Percentiles rank a stretch among this genome's conserved stretches.
Evolutionary conservation across 2,888 invertebrate species (phyloP).

Genomic region (Rapana venosa): DNA sequence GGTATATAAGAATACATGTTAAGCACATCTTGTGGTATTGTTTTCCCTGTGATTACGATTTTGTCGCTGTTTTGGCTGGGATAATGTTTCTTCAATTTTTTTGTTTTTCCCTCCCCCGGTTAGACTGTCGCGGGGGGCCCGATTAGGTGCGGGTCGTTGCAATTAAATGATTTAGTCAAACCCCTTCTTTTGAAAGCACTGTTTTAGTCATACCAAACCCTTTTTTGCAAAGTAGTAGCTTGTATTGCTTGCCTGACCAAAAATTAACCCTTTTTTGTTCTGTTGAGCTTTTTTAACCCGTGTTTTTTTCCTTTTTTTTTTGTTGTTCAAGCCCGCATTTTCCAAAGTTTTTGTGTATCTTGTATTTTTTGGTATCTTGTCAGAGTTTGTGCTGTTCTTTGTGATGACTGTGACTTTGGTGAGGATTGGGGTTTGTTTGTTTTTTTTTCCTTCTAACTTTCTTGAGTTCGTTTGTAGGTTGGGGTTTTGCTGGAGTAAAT

Average conservation of each 20-base stretch:
- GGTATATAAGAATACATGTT: neutral
- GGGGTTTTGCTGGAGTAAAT: no score
- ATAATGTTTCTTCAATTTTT: slow-evolving; percentile 11
- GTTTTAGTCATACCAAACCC: neutral
- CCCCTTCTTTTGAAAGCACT: neutral
- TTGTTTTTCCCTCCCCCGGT: slow-evolving; percentile 26
- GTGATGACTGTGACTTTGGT: slow-evolving; percentile 3
- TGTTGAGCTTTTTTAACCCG: neutral
- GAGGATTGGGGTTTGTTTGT: neutral
- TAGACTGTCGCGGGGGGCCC: slow-evolving; percentile 46
- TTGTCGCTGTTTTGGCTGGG: slow-evolving; percentile 26
- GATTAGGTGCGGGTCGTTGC: slow-evolving; percentile 44
- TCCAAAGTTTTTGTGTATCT: neutral
- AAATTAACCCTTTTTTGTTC: neutral
- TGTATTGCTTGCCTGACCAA: neutral
- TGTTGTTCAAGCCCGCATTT: neutral
- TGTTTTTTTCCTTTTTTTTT: neutral
- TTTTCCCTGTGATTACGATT: slow-evolving; percentile 5
- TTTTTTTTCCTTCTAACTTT: neutral
- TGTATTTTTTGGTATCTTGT: neutral
- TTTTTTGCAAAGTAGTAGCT: neutral
- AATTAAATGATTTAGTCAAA: slow-evolving; percentile 40
- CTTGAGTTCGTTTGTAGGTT: neutral
- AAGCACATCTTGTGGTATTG: neutral
- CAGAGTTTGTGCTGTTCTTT: neutral